These are phyloP conservation scores for Poecilia gillii DNA, from an alignment of 2,797 vertebrate species.

Conservation along the genomic window DNA sequence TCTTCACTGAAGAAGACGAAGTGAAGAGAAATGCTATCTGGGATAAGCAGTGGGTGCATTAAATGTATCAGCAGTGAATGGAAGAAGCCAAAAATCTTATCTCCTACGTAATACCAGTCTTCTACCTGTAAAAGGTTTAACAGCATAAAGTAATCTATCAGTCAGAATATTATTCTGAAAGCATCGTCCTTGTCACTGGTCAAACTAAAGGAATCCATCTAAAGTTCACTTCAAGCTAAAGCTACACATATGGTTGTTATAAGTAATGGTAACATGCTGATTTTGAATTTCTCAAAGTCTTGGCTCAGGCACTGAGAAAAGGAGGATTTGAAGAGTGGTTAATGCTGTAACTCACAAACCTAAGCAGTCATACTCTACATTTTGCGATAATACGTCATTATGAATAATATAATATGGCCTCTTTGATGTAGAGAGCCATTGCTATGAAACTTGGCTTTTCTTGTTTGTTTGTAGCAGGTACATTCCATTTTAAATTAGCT, in stretches of 20 bases:
- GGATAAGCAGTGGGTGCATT: neutral
- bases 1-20: neutral
- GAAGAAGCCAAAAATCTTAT: neutral
- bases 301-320: neutral
- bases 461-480: neutral
- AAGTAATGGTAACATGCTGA: neutral
- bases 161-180: neutral
- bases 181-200: neutral
- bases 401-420: neutral
- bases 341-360: neutral
- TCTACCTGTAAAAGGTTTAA: neutral
- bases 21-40: neutral
- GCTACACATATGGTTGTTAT: neutral
- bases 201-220: neutral
- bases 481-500: neutral
- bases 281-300: neutral
- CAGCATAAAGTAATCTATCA: neutral
- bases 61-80: neutral
- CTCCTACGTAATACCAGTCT: neutral
- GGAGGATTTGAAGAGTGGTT: neutral
- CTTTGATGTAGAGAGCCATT: neutral
- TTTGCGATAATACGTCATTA: neutral
- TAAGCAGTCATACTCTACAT: neutral
- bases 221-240: neutral
- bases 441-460: neutral